Evolutionary conservation across 2,113 vertebrate species (phyloP).

Genomic region (Zosterops lateralis): DNA sequence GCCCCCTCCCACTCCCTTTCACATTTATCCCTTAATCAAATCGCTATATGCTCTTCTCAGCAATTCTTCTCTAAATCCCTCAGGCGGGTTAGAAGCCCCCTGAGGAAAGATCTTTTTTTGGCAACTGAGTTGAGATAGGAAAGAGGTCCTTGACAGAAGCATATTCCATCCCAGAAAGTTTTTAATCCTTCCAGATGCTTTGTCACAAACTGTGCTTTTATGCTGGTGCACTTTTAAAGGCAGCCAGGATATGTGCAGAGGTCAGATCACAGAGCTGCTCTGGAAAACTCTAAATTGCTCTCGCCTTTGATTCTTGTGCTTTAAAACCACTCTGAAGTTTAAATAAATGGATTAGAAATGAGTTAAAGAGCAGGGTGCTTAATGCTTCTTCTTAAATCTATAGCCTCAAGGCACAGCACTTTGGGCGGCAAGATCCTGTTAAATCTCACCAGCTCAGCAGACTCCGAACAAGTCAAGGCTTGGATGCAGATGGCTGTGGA

Average conservation of each 20-base stretch:
- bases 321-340: constrained; percentile 60
- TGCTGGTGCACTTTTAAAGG: constrained; percentile 49
- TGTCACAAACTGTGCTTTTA: constrained; percentile 67
- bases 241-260: constrained; percentile 47
- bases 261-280: constrained; percentile 41
- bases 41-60: constrained; percentile 18
- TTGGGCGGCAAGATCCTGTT: constrained; percentile 46
- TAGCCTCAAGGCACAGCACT: constrained; percentile 46
- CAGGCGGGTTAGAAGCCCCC: constrained; percentile 40
- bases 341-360: constrained; percentile 67
- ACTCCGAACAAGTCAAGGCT: constrained; percentile 33
- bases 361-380: constrained; percentile 56
- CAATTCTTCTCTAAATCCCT: constrained; percentile 57
- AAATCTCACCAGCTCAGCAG: constrained; percentile 59
- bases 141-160: constrained; percentile 48
- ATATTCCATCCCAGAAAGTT: constrained; percentile 48
- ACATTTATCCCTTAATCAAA: constrained; percentile 56
- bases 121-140: constrained; percentile 41
- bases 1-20: not conserved
- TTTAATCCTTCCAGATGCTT: constrained; percentile 66
- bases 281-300: constrained; percentile 58
- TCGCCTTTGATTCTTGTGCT: constrained; percentile 38
- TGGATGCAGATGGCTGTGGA: constrained; percentile 20
- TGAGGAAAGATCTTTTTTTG: constrained; percentile 48
- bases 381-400: constrained; percentile 54